Evolutionary conservation across 2,797 vertebrate species (phyloP), one percentile per base, ranked within the genome.

Genomic region (Tangara arthus): DNA sequence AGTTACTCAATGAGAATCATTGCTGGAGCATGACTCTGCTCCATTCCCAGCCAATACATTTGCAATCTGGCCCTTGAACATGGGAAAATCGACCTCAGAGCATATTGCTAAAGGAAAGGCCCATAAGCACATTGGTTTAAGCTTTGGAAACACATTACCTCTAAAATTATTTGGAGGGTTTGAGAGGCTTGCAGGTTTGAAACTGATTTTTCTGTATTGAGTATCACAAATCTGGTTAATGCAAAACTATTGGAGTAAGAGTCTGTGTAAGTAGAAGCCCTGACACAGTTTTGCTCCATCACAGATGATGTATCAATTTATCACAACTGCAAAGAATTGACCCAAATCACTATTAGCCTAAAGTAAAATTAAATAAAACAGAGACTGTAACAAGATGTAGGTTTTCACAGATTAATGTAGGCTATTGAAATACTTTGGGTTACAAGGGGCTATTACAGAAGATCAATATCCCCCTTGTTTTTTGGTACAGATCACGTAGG

Each of bases 1-100:
- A 91, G 90, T 71, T 94, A 83, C 82, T 94, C 91, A 85, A 86
- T 91, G 95, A 94, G 94, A 93, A 89, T 83, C 93, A 91, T 83
- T 78, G 89, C 91, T 91, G 89, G 91, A 78, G 82, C 94, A 75
- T 32, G 84, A 70, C 82, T 92, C 84, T 46, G 5, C 82, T 87
- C 79, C 87, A 55, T 87, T 85, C 53, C 68, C 87, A 83, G 94
- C 82, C 93, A 91, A 46, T 35, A 53, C 84, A 75, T 89, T 89
- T 89, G 79, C 94, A 94, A 68, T 85, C 94, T 95, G 87, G 68
- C 79, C 84, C 69, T 75, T 47, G 75, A 87, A 64, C 68, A 64
- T 3, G 30, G 32, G 41, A 52, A 91, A 85, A 91, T 73, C 10
- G 0, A 87, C 71, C 57, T 60, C 4, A 2, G 84, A 77, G 68